Evolutionary conservation across 2,797 vertebrate genomes (phyloP).

Genomic region (Hephaestus fuliginosus): DNA sequence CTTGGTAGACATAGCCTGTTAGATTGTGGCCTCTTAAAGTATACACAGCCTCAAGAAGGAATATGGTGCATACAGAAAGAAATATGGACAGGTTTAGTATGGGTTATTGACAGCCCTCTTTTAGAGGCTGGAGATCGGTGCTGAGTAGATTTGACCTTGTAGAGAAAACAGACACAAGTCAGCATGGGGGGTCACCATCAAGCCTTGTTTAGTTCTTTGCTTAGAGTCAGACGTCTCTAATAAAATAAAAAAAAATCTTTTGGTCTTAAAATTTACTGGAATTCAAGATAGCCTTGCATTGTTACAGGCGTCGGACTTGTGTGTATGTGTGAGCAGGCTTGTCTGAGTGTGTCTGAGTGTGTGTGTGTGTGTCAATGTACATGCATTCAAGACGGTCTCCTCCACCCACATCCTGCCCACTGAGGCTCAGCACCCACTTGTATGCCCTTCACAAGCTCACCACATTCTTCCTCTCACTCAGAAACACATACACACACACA

Average conservation of each 20-base stretch:
- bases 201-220: constrained; percentile 17
- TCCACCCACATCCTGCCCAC: constrained; percentile 79
- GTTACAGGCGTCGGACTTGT: constrained; percentile 3
- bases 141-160: constrained; percentile 38
- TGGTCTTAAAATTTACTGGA: constrained; percentile 16
- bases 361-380: constrained; percentile 6
- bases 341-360: constrained; percentile 13
- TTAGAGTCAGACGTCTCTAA: constrained; percentile 23
- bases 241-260: neutral
- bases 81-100: neutral
- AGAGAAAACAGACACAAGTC: constrained; percentile 27
- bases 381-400: constrained; percentile 37
- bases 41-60: neutral
- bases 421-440: constrained; percentile 68
- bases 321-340: neutral
- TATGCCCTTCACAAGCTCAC: constrained; percentile 66
- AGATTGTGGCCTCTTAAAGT: neutral
- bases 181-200: constrained; percentile 42
- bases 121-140: constrained; percentile 14
- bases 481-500: constrained; percentile 33
- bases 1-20: neutral
- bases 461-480: constrained; percentile 69
- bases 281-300: constrained; percentile 50
- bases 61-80: neutral
- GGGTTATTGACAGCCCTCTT: neutral